Base-by-base conservation (phyloP, 92 coral and sea anemone genomes). In the Ricordea florida region DNA sequence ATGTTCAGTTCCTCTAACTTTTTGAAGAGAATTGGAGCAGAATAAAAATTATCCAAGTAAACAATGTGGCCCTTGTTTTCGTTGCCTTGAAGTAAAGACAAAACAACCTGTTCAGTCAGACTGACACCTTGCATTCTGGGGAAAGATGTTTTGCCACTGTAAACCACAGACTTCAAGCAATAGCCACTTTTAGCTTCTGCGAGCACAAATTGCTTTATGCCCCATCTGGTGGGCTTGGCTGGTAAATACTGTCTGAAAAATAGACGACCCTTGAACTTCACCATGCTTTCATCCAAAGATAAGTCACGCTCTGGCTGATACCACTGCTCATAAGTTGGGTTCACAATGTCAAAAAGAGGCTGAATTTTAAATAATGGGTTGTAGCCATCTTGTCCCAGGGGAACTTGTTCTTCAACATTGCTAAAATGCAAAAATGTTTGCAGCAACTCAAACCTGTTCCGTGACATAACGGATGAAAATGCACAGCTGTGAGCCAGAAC, bases 341-440 rank as follows among this genome's bases (percentile, higher is more conserved):
- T 53, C 34, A 71, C 47, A 35, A 67, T 75, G 32, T 87, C 83
- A 16, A 86, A 32, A 30, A 86, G 40, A n/a, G 80, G 71, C 49
- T 52, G 59, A 20, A 79, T 57, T 58, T 79, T 79, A 41, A 16
- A 79, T 28, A 32, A 42, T 13, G 55, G 67, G 32, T 79, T 52
- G 24, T 38, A 57, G 15, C 78, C 85, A 6, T 32, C 40, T 45
- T 79, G 43, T 22, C 85, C 85, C 43, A 27, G 66, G 10, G 53
- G 23, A 10, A 58, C 60, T 55, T 43, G 58, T 20, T 42, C 37
- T 6, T 6, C 4, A 23, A 27, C 25, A 33, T 71, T 60, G 40
- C 57, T 69, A 73, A 87, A 66, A 38, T 87, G 92, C 24, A 82
- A 29, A 44, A 87, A 87, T 27, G 79, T 75, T 66, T 63, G 65